Evolutionary conservation across 2,888 invertebrate species (phyloP), one percentile per base, ranked within the genome.

Genomic region (Glomeris marginata): DNA sequence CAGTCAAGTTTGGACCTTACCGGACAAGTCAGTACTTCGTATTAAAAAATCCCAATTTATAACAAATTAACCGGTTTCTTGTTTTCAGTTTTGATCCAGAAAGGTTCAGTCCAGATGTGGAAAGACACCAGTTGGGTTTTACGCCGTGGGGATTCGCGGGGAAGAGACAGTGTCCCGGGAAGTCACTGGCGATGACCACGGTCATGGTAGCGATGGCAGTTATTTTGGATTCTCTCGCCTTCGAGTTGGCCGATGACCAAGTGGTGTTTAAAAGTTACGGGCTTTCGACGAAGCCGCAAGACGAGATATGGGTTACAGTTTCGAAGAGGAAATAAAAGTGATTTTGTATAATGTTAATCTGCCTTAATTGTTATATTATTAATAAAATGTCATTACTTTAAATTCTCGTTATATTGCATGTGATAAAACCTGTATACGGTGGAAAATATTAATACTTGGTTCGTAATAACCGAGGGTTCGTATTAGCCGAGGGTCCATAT

Each of bases 121-220:
- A 51, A 4, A 54, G 58, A 37, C 58, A 61, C 37, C 37, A 58
- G 2, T 56, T 61, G 18, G 58, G 61, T 1, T 68, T 64, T 52
- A 57, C 59, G 42, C 66, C 66, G 1, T 69, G 67, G 58, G 68
- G 67, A 2, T 65, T 68, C 60, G 55, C 56, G 21, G 67, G 67
- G 11, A 64, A 64, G 48, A 56, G 63, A 4, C 56, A 57, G 21
- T 63, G 63, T 51, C 61, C 61, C 10, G 63, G 60, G 2, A 38
- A 28, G 43, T 58, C 58, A 18, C 61, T 64, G 53, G 58, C 63
- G 1, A 61, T 63, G 45, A 47, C 57, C 15, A 61, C 66, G 54
- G 59, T 59, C 2, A 53, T 21, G 13, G 28, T 46, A 13, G 13
- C 28, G 15, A n/a, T 50, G 45, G 22, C 20, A 8, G 41, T 22